Percentiles rank a stretch among this genome's conserved stretches.
Evolutionary conservation across 2,797 vertebrate species (phyloP).

Genomic region (Oophaga sylvatica): DNA sequence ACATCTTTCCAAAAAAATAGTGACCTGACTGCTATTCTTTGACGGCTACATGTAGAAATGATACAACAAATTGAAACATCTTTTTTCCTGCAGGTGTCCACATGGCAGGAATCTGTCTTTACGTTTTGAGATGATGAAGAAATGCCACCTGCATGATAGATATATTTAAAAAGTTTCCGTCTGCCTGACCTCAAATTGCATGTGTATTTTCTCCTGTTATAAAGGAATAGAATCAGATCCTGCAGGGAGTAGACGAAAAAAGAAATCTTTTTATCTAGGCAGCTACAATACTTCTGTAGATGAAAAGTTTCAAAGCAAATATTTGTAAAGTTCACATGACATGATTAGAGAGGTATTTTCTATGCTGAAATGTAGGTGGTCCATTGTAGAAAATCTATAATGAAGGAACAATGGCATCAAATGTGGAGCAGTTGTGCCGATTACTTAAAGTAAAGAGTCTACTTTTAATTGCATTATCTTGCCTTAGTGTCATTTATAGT

Average conservation of each 20-base stretch:
- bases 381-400: neutral
- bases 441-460: neutral
- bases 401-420: neutral
- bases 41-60: slow-evolving; percentile 45
- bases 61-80: slow-evolving; percentile 49
- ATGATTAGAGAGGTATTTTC: slow-evolving; percentile 14
- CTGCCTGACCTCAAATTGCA: slow-evolving; percentile 54
- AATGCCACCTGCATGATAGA: slow-evolving; percentile 56
- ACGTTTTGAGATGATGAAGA: slow-evolving; percentile 53
- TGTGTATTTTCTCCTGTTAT: slow-evolving; percentile 48
- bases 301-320: slow-evolving; percentile 44
- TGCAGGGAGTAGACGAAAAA: slow-evolving; percentile 47
- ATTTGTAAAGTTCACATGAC: slow-evolving; percentile 41
- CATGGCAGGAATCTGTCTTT: slow-evolving; percentile 57
- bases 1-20: slow-evolving; percentile 38
- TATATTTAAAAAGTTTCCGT: slow-evolving; percentile 57
- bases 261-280: slow-evolving; percentile 46
- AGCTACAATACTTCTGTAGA: slow-evolving; percentile 41
- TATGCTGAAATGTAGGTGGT: neutral
- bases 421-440: neutral
- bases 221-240: slow-evolving; percentile 53
- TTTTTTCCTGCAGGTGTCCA: slow-evolving; percentile 54
- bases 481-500: no score
- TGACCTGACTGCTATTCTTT: slow-evolving; percentile 52
- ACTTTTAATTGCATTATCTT: neutral